These are phyloP conservation scores for Ptyas mucosa DNA, from an alignment of 2,113 vertebrate species.

Conservation along the genomic window DNA sequence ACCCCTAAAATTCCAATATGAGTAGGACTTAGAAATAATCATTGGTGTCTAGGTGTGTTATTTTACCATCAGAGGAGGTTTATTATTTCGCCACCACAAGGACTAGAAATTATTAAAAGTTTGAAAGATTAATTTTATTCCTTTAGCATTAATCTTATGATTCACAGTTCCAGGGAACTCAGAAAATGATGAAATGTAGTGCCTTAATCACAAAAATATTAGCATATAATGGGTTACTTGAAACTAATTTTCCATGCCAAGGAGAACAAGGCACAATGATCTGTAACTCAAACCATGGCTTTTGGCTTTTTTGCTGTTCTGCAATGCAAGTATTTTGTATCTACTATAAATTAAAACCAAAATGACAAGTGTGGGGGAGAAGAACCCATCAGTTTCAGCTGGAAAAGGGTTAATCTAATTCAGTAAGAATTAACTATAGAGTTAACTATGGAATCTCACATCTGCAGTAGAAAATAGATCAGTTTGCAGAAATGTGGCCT, in stretches of 20 bases:
- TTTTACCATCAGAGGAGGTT: neutral
- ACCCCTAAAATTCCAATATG: neutral
- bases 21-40: neutral
- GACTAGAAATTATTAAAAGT: neutral
- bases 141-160: neutral
- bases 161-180: neutral
- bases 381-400: neutral
- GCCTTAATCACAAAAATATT: conserved; percentile 6
- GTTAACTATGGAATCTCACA: neutral
- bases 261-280: neutral
- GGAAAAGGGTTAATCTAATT: neutral
- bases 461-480: neutral
- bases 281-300: neutral
- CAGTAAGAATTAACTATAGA: neutral
- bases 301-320: neutral
- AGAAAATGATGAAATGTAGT: conserved; percentile 6
- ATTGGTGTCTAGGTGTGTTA: neutral
- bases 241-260: neutral
- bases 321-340: neutral
- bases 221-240: neutral
- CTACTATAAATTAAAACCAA: conserved; percentile 7
- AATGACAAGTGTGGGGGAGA: neutral
- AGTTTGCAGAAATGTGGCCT: neutral
- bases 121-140: neutral
- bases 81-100: neutral